These are phyloP conservation scores for Eulithis prunata DNA, from an alignment of 2,888 invertebrate species.

Conservation along the genomic window DNA sequence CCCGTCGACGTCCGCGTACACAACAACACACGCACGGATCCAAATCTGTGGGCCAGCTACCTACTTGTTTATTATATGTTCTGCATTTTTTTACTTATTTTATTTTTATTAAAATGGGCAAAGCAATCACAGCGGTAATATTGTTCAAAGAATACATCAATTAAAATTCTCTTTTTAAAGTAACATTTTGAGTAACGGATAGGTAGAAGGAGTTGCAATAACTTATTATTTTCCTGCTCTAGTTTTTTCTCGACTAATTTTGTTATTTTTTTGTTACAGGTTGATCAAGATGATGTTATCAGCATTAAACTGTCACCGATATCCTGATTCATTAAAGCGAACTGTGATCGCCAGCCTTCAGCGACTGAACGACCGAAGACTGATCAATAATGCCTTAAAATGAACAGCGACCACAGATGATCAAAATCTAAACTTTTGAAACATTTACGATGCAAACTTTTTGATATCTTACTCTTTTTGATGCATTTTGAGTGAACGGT, in stretches of 20 bases:
- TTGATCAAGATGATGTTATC: constrained; percentile 70
- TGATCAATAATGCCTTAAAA: constrained; percentile 73
- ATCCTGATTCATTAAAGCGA: constrained; percentile 40
- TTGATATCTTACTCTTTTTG: constrained; percentile 52
- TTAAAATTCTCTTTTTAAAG: too few species aligned
- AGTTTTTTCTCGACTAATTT: constrained; percentile 53
- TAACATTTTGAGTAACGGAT: too few species aligned
- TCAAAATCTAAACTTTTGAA: constrained; percentile 45
- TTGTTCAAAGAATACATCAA: too few species aligned
- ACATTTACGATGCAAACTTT: constrained; percentile 67
- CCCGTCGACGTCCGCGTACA: constrained; percentile 62
- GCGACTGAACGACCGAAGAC: constrained; percentile 56
- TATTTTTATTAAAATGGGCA: not conserved
- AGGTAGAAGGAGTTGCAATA: too few species aligned
- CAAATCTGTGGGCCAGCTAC: constrained; percentile 18
- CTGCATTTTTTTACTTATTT: not conserved
- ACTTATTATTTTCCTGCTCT: too few species aligned
- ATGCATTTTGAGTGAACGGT: constrained; percentile 55
- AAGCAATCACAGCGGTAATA: too few species aligned
- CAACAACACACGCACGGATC: constrained; percentile 53
- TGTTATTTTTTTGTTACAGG: constrained; percentile 63
- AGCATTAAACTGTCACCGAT: constrained; percentile 51
- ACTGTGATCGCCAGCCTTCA: constrained; percentile 32
- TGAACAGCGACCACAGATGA: constrained; percentile 70
- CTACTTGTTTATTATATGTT: not conserved